phyloP scores from a whole-genome alignment of 2,797 vertebrate species.

The Thaleichthys pacificus region DNA sequence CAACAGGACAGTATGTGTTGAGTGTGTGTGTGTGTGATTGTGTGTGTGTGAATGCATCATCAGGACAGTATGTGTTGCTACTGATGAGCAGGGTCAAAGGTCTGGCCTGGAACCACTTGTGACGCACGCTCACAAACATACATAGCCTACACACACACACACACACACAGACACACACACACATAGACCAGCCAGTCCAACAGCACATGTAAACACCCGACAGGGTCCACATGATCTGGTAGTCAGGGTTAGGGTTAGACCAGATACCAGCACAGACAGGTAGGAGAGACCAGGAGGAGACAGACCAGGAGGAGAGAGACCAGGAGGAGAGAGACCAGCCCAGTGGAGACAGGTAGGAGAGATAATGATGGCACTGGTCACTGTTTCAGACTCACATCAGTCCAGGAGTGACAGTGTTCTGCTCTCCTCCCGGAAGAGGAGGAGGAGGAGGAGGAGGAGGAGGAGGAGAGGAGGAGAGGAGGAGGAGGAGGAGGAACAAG shows the following conservation, averaged over 20 bases:
- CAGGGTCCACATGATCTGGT: conserved; percentile 34
- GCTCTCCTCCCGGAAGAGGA: background rate
- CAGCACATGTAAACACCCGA: conserved; percentile 44
- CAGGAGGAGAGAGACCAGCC: too few species aligned
- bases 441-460: too few species aligned
- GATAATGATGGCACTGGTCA: conserved; percentile 52
- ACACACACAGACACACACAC: conserved; percentile 34
- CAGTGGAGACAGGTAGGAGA: too few species aligned
- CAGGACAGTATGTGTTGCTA: too few species aligned
- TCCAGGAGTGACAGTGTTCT: background rate
- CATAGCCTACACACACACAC: too few species aligned
- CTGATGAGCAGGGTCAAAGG: too few species aligned
- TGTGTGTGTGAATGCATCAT: too few species aligned
- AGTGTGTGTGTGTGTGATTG: too few species aligned
- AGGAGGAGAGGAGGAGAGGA: background rate
- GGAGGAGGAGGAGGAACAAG: background rate
- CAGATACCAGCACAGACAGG: background rate
- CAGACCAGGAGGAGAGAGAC: conserved; percentile 26
- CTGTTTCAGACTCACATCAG: conserved; percentile 26
- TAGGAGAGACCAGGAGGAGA: conserved; percentile 18
- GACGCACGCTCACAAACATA: too few species aligned
- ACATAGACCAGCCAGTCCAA: conserved; percentile 45
- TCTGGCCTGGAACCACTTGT: too few species aligned
- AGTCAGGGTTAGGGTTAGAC: background rate
- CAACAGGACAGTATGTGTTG: too few species aligned